Percentiles rank a stretch among this genome's conserved stretches.
phyloP scores from a whole-genome alignment of 2,113 vertebrate genomes.

The Prionailurus viverrinus region DNA sequence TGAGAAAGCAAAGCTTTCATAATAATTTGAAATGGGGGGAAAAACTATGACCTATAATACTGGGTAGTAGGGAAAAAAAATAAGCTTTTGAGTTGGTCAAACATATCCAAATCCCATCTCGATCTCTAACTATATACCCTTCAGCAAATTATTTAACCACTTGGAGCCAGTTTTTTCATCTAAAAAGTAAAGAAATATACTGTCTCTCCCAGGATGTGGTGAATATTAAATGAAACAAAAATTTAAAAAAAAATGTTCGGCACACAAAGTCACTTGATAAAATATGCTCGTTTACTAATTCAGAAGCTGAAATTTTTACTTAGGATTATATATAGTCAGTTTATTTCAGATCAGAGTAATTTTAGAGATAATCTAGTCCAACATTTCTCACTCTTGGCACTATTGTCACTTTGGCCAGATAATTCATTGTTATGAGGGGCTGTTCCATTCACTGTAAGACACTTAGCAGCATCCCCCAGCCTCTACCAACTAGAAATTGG shows the following conservation, averaged over 20 bases:
- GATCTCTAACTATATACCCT: neutral
- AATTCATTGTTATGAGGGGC: neutral
- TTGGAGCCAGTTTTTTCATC: conserved; percentile 13
- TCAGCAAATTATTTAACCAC: conserved; percentile 40
- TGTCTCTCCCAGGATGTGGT: neutral
- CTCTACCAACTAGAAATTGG: neutral
- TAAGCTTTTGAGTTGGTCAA: conserved; percentile 27
- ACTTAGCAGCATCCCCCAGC: neutral
- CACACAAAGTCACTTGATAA: neutral
- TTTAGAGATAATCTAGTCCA: conserved; percentile 35
- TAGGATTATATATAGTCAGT: neutral
- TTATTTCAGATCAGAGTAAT: conserved; percentile 38
- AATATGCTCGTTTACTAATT: conserved; percentile 1
- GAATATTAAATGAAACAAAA: conserved; percentile 28
- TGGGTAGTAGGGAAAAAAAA: neutral
- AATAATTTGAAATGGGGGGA: neutral
- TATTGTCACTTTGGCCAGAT: neutral
- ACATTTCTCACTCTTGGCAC: neutral
- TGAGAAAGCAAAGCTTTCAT: conserved; percentile 12
- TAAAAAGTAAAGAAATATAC: neutral
- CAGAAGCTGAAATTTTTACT: conserved; percentile 12
- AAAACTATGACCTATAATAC: conserved; percentile 9
- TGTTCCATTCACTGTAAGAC: neutral
- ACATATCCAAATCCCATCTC: conserved; percentile 41
- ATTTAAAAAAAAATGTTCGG: neutral